phyloP scores from a whole-genome alignment of 1,140 invertebrate genomes.

The Zophobas atratus region DNA sequence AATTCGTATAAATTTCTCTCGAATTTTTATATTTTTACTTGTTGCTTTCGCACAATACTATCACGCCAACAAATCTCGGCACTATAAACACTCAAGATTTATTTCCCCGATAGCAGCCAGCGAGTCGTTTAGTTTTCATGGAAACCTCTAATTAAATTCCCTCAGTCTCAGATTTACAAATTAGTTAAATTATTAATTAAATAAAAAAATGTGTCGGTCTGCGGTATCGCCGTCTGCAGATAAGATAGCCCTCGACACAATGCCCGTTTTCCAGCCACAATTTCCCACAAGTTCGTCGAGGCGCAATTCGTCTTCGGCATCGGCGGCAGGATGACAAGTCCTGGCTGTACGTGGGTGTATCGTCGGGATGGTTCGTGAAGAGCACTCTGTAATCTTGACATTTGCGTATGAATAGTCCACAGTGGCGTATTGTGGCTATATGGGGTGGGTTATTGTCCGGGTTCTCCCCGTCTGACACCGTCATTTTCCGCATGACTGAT shows the following conservation, averaged over 20 bases:
- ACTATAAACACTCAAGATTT: no score
- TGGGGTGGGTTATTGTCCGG: constrained; percentile 62
- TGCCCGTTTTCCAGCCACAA: neutral
- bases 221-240: neutral
- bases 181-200: constrained; percentile 26
- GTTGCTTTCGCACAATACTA: no score
- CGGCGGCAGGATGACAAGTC: constrained; percentile 35
- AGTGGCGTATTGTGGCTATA: constrained; percentile 55
- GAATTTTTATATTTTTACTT: no score
- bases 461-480: constrained; percentile 65
- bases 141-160: constrained; percentile 16
- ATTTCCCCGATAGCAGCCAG: no score
- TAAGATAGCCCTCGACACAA: neutral
- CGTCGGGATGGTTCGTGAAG: constrained; percentile 36
- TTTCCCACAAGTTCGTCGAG: constrained; percentile 9
- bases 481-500: constrained; percentile 67
- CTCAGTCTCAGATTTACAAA: constrained; percentile 2
- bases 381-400: constrained; percentile 57
- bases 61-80: no score
- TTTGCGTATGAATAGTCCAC: constrained; percentile 63
- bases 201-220: neutral
- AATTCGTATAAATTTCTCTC: no score
- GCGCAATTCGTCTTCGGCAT: constrained; percentile 34
- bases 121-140: neutral
- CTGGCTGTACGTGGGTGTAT: constrained; percentile 33